Percentiles rank a stretch among this genome's conserved stretches.
Conservation (phyloP, 2,888 invertebrate species). For the Caenorhabditis doughertyi region DNA sequence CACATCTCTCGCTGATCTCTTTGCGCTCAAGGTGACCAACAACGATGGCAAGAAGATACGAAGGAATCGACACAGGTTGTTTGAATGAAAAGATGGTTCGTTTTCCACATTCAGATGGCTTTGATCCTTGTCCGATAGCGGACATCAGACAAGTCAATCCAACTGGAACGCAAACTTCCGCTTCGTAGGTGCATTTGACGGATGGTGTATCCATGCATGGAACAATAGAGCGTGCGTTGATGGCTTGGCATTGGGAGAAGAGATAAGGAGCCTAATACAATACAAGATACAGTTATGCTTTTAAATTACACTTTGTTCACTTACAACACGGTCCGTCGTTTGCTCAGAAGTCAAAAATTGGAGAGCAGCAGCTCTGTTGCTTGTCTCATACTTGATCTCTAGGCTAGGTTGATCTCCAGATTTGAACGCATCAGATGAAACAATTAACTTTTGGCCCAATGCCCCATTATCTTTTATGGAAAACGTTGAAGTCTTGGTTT, state of each 20-base stretch:
- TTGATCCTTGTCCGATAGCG: conserved; percentile 84
- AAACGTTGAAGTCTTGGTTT: conserved; percentile 35
- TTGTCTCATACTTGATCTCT: conserved; percentile 88
- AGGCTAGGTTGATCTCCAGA: conserved; percentile 61
- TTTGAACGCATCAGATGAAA: conserved; percentile 30
- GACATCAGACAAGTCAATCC: conserved; percentile 93
- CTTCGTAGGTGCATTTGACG: conserved; percentile 91
- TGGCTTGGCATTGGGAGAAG: conserved; percentile 86
- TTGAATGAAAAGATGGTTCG: conserved; percentile 69
- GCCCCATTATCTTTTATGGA: conserved; percentile 50
- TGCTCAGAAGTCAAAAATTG: conserved; percentile 92
- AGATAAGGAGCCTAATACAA: conserved; percentile 87
- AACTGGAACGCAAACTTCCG: conserved; percentile 88
- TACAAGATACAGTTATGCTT: not conserved
- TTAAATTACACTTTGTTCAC: not conserved
- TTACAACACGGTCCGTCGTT: conserved; percentile 88
- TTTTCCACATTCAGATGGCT: conserved; percentile 56
- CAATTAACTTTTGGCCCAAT: conserved; percentile 63
- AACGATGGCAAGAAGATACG: conserved; percentile 93
- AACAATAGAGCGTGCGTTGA: conserved; percentile 91
- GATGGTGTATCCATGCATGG: conserved; percentile 95
- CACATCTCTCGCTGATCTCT: conserved; percentile 82
- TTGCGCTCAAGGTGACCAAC: conserved; percentile 88
- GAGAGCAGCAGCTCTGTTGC: conserved; percentile 89
- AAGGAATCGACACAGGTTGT: conserved; percentile 89